Evolutionary conservation across 64 coral and sea anemone species (phyloP).

Genomic region (Montipora capricornis): DNA sequence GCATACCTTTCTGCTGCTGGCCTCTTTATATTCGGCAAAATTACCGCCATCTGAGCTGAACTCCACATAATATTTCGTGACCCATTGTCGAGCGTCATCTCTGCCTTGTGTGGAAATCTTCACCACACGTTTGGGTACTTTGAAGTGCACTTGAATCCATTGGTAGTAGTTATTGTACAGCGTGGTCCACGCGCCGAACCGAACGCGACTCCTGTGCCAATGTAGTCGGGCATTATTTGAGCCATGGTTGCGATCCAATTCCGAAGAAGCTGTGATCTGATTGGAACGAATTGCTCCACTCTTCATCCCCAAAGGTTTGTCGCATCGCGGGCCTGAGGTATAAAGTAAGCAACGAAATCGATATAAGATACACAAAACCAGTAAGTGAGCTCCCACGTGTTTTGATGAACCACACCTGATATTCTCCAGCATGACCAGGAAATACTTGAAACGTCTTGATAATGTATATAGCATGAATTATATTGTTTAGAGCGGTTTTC

Average conservation of each 20-base stretch:
- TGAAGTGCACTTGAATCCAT: constrained; percentile 77
- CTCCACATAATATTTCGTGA: constrained; percentile 70
- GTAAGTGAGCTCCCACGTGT: too few species aligned
- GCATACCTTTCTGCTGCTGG: constrained; percentile 71
- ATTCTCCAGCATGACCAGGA: too few species aligned
- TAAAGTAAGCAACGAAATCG: neutral
- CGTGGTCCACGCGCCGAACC: constrained; percentile 76
- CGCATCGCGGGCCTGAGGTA: constrained; percentile 49
- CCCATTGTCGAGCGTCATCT: constrained; percentile 83
- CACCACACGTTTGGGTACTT: constrained; percentile 54
- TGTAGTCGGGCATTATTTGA: constrained; percentile 71
- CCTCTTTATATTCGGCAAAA: constrained; percentile 78
- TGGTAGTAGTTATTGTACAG: constrained; percentile 85
- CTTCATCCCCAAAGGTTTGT: constrained; percentile 74
- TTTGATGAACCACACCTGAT: too few species aligned
- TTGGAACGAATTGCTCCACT: constrained; percentile 63
- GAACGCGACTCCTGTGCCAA: constrained; percentile 28
- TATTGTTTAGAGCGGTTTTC: too few species aligned
- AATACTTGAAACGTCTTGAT: too few species aligned
- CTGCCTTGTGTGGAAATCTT: constrained; percentile 86
- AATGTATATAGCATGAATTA: too few species aligned
- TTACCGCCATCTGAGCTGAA: constrained; percentile 75
- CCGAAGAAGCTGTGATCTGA: constrained; percentile 80
- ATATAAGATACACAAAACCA: neutral
- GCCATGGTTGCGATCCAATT: constrained; percentile 66